A percentile compares a stretch with the other conserved stretches of the same genome.
These are phyloP conservation scores for Troilus luridus DNA, from an alignment of 2,888 invertebrate species.

Conservation along the genomic window DNA sequence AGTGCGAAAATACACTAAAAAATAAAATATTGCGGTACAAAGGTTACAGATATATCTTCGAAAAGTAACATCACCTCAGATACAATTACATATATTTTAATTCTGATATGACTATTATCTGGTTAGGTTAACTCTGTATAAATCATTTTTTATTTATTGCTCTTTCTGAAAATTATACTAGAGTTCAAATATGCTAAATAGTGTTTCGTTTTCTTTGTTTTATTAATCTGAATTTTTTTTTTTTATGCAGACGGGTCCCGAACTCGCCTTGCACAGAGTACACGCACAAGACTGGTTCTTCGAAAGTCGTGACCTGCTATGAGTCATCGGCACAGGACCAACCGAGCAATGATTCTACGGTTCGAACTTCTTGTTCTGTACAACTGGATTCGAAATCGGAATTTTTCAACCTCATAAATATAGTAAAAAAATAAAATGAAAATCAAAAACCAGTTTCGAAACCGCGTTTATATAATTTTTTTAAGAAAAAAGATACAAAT, in stretches of 20 bases:
- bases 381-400: neutral
- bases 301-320: conserved; percentile 6
- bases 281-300: conserved; percentile 16
- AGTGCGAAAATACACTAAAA: too few relatives aligned
- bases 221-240: neutral
- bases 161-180: neutral
- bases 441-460: neutral
- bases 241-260: neutral
- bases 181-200: neutral
- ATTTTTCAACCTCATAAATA: neutral
- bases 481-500: neutral
- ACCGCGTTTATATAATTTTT: neutral
- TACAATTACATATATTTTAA: too few relatives aligned
- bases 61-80: too few relatives aligned
- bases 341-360: neutral
- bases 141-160: neutral
- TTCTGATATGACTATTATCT: neutral
- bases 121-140: neutral
- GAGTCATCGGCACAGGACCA: neutral
- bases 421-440: neutral
- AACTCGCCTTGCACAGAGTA: neutral
- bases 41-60: too few relatives aligned
- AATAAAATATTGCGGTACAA: too few relatives aligned
- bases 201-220: neutral
- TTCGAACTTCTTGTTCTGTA: conserved; percentile 10